Base-by-base conservation (phyloP, 2,888 invertebrate species). In the Agrochola circellaris region DNA sequence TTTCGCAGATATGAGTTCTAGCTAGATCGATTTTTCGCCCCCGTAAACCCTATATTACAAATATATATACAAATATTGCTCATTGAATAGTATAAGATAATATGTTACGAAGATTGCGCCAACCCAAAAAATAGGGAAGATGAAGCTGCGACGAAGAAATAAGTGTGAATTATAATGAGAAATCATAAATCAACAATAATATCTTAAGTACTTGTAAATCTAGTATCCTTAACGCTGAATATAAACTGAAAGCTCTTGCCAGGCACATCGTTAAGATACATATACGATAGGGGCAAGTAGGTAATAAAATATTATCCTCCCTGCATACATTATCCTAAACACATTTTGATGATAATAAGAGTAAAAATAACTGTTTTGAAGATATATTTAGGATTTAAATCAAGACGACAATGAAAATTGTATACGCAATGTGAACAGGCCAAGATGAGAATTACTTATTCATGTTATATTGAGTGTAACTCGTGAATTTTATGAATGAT, bases 361-460 rank as follows among this genome's bases (percentile, higher is more conserved):
- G 66, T 45, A 45, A 62, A 60, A 60, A 30, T 30, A 30, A 30
- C 30, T 0, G 17, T 20, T 30, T 30, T 30, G 30, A 60, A 30
- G 20, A 60, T 20, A 17, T 26, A 7, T 58, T 60, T 54, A 15
- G 7, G 23, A 42, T 30, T 34, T 11, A 56, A 64, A 69, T 56
- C 30, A n/a, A 56, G 30, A 51, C 13, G 8, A 77, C 38, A 67
- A 62, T 23, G 8, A 67, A 48, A 30, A 42, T 70, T 69, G 6
- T 38, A 34, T 51, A 56, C n/a, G n/a, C 38, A 69, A 51, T 64
- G 54, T n/a, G n/a, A 76, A 75, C 42, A 42, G 54, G 66, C 20
- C n/a, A 76, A 61, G 23, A 66, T 60, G 60, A 51, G n/a, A 48
- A 75, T 75, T 51, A 75, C n/a, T 66, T 54, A 75, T 76, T 75